A percentile compares a stretch with the other conserved stretches of the same genome.
Conservation (phyloP, 2,113 vertebrate genomes). For the Rafetus swinhoei region DNA sequence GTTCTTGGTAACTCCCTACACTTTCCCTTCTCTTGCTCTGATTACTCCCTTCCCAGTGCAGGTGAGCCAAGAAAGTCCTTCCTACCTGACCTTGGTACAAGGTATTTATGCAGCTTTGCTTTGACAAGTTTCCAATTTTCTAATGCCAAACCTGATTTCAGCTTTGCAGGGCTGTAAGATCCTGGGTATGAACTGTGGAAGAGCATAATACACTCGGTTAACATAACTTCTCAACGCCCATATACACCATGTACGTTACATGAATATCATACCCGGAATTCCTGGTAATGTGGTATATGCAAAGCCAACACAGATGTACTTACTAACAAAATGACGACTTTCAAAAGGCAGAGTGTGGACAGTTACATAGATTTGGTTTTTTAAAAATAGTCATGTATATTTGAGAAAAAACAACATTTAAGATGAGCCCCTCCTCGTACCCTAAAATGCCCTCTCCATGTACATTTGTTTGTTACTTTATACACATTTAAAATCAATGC, state of each 20-base stretch:
- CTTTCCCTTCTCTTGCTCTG: not conserved
- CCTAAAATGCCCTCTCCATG: slow-evolving; percentile 62
- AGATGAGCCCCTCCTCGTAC: slow-evolving; percentile 44
- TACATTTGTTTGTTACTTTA: slow-evolving; percentile 58
- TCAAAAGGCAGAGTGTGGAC: slow-evolving; percentile 6
- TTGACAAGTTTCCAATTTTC: not conserved
- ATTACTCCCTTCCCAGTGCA: not conserved
- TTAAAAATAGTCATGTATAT: slow-evolving; percentile 52
- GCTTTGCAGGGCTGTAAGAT: not conserved
- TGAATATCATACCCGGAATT: not conserved
- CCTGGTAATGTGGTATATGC: not conserved
- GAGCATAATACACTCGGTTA: not conserved
- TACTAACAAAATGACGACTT: slow-evolving; percentile 16
- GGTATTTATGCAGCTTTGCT: not conserved
- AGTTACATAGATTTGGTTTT: slow-evolving; percentile 38
- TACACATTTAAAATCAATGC: slow-evolving; percentile 67
- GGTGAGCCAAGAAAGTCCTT: not conserved
- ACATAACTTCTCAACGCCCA: not conserved
- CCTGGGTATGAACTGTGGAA: not conserved
- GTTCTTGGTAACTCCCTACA: not conserved
- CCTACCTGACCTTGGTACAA: not conserved
- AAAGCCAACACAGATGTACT: not conserved
- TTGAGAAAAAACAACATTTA: slow-evolving; percentile 67
- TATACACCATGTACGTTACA: not conserved
- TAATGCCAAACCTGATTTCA: not conserved